Evolutionary conservation across 2,113 vertebrate species (phyloP).

Genomic region (Neopipo cinnamomea): DNA sequence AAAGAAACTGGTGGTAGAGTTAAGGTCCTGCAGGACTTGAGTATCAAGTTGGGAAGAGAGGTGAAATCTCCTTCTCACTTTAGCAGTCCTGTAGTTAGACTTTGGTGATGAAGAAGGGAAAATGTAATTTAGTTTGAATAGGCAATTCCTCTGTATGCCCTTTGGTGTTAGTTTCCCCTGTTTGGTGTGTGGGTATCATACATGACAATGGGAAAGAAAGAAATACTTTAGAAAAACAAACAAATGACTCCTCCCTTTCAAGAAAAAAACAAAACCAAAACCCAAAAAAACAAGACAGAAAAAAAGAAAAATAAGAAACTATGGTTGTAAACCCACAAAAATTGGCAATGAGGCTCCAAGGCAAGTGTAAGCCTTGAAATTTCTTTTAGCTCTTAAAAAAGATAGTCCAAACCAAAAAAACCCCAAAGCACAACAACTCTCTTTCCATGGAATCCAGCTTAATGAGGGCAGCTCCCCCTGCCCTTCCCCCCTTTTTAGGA

Average conservation of each 20-base stretch:
- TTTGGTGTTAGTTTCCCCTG: constrained; percentile 35
- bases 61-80: not conserved
- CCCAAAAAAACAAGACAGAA: fast-evolving
- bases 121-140: constrained; percentile 2
- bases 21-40: not conserved
- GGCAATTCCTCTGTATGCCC: not conserved
- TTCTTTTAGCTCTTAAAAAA: constrained; percentile 51
- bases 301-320: not conserved
- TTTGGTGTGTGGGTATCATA: constrained; percentile 32
- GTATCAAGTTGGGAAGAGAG: not conserved
- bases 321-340: constrained; percentile 60
- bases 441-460: constrained; percentile 47
- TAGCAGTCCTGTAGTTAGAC: not conserved
- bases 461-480: not conserved
- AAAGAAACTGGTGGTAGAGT: not conserved
- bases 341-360: constrained; percentile 49
- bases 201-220: constrained; percentile 33
- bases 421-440: constrained; percentile 32
- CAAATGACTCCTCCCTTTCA: constrained; percentile 23
- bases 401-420: not conserved
- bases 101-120: not conserved
- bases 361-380: constrained; percentile 60
- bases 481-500: not conserved
- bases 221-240: constrained; percentile 60
- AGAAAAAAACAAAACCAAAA: not conserved